Evolutionary conservation across 2,113 vertebrate genomes (phyloP).

Genomic region (Alethe diademata): DNA sequence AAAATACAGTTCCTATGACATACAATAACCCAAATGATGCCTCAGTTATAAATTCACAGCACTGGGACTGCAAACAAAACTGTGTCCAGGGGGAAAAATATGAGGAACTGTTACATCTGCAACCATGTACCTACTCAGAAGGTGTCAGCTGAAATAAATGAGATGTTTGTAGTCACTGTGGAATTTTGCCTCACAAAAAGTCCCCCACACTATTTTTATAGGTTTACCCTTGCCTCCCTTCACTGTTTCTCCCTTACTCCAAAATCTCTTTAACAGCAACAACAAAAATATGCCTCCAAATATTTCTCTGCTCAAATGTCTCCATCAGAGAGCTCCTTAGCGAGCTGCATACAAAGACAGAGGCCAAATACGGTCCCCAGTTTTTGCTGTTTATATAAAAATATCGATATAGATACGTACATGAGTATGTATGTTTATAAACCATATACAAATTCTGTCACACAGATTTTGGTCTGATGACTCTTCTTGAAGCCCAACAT

Average conservation of each 20-base stretch:
- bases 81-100: background rate
- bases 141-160: slow-evolving; percentile 31
- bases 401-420: background rate
- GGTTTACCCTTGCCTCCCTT: background rate
- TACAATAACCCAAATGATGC: slow-evolving; percentile 30
- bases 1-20: slow-evolving; percentile 12
- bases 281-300: background rate
- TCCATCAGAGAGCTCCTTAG: background rate
- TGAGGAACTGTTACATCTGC: slow-evolving; percentile 11
- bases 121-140: background rate
- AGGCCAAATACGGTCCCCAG: background rate
- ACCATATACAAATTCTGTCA: background rate
- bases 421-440: background rate
- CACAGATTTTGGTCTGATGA: background rate
- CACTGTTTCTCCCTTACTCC: background rate
- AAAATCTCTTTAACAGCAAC: background rate
- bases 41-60: slow-evolving; percentile 35
- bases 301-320: background rate
- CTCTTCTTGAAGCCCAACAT: background rate
- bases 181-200: background rate
- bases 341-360: background rate
- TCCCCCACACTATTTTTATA: background rate
- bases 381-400: background rate
- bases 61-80: slow-evolving; percentile 35
- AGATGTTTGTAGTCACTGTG: background rate